phyloP scores from a whole-genome alignment of 2,888 invertebrate species.

The Microctonus brassicae region DNA sequence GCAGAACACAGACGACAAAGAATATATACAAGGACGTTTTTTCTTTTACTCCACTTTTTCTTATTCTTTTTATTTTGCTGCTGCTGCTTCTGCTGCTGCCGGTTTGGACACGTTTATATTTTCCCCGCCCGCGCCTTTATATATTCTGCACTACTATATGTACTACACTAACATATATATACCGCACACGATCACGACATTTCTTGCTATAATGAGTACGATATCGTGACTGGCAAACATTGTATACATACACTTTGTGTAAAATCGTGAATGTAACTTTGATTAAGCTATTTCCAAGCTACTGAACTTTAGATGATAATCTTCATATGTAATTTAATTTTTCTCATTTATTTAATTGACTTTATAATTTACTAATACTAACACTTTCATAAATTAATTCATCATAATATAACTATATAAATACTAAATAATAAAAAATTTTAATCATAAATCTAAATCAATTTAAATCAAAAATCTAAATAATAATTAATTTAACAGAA shows the following conservation, averaged over 20 bases:
- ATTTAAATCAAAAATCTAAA: no score
- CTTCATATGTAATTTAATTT: neutral
- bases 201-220: slow-evolving; percentile 28
- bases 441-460: no score
- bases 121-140: neutral
- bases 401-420: no score
- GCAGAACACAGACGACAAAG: neutral
- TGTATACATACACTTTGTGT: neutral
- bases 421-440: no score
- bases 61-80: no score
- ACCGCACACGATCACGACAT: slow-evolving; percentile 3
- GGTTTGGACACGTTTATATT: neutral
- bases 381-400: neutral
- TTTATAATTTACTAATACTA: neutral
- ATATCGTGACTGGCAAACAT: slow-evolving; percentile 22
- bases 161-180: neutral
- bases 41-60: neutral
- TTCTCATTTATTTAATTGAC: neutral
- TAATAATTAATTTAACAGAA: no score
- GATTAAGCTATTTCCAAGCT: slow-evolving; percentile 33
- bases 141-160: neutral
- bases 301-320: slow-evolving; percentile 2
- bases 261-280: neutral
- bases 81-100: no score
- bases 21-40: neutral